Evolutionary conservation across 2,113 vertebrate genomes (phyloP).

Genomic region (Climacteris rufus): DNA sequence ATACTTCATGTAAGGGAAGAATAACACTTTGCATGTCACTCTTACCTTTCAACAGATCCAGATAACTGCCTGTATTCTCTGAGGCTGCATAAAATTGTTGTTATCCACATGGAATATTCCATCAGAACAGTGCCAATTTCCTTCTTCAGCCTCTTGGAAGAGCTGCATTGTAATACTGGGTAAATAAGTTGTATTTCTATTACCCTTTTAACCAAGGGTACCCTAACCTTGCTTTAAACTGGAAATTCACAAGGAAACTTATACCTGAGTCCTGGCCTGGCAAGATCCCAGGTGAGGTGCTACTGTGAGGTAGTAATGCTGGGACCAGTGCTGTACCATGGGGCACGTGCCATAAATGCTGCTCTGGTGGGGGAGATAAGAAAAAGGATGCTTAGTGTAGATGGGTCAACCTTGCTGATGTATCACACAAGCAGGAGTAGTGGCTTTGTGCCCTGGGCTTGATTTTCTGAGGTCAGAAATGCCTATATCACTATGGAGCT

Average conservation of each 20-base stretch:
- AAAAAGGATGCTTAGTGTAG: background rate
- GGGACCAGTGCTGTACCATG: rapidly evolving
- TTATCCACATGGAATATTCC: conserved; percentile 17
- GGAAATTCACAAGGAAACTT: background rate
- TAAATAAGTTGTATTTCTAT: conserved; percentile 18
- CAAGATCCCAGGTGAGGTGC: background rate
- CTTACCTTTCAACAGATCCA: conserved; percentile 5
- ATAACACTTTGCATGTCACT: background rate
- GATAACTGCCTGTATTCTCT: conserved; percentile 2
- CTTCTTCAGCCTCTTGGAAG: background rate
- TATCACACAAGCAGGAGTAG: background rate
- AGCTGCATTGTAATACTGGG: background rate
- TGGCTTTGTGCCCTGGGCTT: background rate
- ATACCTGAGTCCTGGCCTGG: background rate
- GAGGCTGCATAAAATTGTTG: background rate
- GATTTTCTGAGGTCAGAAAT: background rate
- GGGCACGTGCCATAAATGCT: background rate
- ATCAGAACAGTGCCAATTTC: background rate
- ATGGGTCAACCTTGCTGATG: background rate
- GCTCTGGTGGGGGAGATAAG: background rate
- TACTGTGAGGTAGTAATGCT: background rate
- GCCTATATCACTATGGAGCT: background rate
- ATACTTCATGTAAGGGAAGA: background rate
- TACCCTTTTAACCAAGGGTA: conserved; percentile 12
- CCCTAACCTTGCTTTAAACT: background rate